These are phyloP conservation scores for Danio tinwini DNA, from an alignment of 2,797 vertebrate genomes.

Conservation along the genomic window DNA sequence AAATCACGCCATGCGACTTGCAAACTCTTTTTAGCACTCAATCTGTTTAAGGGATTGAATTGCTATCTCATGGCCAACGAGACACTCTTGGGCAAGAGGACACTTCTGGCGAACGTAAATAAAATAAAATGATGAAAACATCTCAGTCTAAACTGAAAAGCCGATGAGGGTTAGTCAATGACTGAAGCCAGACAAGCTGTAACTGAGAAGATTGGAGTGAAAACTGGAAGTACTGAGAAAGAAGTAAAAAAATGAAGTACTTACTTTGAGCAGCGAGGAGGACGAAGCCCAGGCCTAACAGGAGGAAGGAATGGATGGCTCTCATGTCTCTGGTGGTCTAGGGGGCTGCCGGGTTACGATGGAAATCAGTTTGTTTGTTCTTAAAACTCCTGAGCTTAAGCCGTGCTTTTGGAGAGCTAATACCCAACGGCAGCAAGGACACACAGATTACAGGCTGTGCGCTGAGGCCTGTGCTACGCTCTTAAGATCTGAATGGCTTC, in stretches of 20 bases:
- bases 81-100: slow-evolving; percentile 13
- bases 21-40: not conserved
- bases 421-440: slow-evolving; percentile 72
- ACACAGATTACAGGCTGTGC: slow-evolving; percentile 74
- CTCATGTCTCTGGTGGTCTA: slow-evolving; percentile 77
- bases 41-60: slow-evolving; percentile 40
- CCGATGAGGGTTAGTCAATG: slow-evolving; percentile 13
- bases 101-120: not conserved
- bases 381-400: slow-evolving; percentile 80
- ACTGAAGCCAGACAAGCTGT: not conserved
- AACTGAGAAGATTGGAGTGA: slow-evolving; percentile 2
- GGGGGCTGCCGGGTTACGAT: slow-evolving; percentile 67
- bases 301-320: slow-evolving; percentile 70
- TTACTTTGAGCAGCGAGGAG: slow-evolving; percentile 78
- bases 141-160: slow-evolving; percentile 35
- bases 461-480: slow-evolving; percentile 46
- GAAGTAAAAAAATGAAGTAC: slow-evolving; percentile 24
- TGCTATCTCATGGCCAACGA: slow-evolving; percentile 17
- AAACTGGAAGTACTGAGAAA: not conserved
- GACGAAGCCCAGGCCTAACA: slow-evolving; percentile 75
- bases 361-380: slow-evolving; percentile 80
- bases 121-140: not conserved
- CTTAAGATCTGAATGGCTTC: slow-evolving; percentile 27
- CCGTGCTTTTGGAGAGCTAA: slow-evolving; percentile 74
- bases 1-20: not conserved